Conservation (phyloP, 1,140 invertebrate species). For the Amphibalanus amphitrite region DNA sequence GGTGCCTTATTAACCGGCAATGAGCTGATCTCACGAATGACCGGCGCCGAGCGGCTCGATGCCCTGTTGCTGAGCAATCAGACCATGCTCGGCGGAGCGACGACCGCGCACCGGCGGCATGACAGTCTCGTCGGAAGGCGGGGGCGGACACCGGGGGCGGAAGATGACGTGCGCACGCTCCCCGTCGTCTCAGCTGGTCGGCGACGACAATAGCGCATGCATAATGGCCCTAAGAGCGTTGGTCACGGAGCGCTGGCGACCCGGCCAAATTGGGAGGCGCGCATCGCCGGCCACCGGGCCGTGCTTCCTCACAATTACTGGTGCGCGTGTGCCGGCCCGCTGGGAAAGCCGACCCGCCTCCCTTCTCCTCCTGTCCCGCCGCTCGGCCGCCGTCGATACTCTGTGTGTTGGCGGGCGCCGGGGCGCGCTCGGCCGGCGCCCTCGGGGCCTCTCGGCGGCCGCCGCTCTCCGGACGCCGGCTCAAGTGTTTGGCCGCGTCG, state of each 20-base stretch:
- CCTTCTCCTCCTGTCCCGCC: no score
- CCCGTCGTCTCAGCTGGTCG: not conserved
- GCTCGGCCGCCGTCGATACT: not conserved
- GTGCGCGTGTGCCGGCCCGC: no score
- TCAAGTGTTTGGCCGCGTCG: not conserved
- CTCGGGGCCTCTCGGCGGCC: no score
- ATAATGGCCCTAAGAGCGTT: not conserved
- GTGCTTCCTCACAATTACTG: not conserved
- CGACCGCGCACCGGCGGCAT: no score
- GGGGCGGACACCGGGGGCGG: no score
- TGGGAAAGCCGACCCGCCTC: not conserved
- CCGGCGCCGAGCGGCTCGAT: not conserved
- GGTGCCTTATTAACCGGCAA: not conserved
- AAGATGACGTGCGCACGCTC: no score
- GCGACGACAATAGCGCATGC: not conserved
- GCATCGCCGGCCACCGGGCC: no score
- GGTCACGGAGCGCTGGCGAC: not conserved
- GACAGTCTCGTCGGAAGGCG: no score
- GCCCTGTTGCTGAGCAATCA: not conserved
- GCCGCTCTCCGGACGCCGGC: not conserved
- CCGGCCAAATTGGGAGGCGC: not conserved
- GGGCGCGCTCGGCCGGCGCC: no score
- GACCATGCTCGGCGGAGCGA: no score
- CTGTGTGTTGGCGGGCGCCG: no score
- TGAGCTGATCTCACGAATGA: not conserved